Conservation (phyloP, 2,113 vertebrate genomes). For the Ailuropoda melanoleuca region DNA sequence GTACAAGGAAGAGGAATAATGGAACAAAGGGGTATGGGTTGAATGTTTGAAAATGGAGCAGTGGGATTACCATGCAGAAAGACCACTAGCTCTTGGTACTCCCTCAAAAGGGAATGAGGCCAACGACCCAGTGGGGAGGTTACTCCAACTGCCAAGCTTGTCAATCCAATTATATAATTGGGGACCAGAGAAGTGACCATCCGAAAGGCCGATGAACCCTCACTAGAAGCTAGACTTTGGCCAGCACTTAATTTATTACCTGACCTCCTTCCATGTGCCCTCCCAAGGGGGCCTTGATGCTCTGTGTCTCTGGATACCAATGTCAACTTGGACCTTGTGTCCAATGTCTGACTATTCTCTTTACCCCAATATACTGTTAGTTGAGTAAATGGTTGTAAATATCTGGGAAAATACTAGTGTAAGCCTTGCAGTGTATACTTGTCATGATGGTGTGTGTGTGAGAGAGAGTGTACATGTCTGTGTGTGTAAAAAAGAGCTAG, state of each 20-base stretch:
- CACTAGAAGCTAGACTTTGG: neutral
- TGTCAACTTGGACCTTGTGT: neutral
- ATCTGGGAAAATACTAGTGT: neutral
- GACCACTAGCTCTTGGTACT: neutral
- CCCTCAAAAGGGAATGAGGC: neutral
- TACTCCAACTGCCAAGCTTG: neutral
- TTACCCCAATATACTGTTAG: neutral
- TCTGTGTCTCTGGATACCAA: neutral
- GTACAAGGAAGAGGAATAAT: neutral
- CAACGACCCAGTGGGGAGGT: neutral
- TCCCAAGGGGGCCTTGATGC: neutral
- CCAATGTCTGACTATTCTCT: neutral
- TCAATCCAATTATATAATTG: neutral
- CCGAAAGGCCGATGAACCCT: neutral
- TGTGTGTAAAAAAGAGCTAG: neutral
- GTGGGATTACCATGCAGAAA: neutral
- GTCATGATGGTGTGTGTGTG: neutral
- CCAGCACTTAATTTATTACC: neutral
- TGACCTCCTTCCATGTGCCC: neutral
- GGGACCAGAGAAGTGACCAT: neutral
- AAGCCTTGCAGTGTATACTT: neutral
- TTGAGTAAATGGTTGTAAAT: neutral
- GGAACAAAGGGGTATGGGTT: neutral
- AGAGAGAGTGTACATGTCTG: neutral
- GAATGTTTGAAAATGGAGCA: neutral